Conservation (phyloP, 2,888 invertebrate species). For the Alviniconcha strummeri region DNA sequence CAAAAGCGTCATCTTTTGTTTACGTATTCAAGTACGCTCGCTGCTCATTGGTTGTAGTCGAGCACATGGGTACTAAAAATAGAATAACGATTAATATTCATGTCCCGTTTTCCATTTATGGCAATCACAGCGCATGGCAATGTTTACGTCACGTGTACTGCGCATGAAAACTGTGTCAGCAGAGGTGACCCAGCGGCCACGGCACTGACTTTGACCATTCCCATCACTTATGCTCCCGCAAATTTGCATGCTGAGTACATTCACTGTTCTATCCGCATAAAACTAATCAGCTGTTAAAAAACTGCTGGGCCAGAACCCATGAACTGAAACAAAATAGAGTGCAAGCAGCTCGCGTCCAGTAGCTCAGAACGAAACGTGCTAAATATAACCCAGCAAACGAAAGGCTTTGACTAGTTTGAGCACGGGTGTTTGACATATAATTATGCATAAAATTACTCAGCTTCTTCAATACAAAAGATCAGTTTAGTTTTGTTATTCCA, state of each 20-base stretch:
- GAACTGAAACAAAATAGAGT: too few relatives aligned
- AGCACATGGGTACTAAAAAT: conserved; percentile 38
- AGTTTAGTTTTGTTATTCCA: too few relatives aligned
- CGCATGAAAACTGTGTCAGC: conserved; percentile 32
- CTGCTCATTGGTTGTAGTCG: conserved; percentile 41
- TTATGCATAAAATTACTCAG: too few relatives aligned
- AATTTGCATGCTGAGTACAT: background rate
- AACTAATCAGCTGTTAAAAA: too few relatives aligned
- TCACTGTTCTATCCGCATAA: background rate
- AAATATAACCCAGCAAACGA: too few relatives aligned
- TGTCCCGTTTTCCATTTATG: conserved; percentile 43
- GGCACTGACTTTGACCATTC: conserved; percentile 28
- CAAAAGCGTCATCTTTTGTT: conserved; percentile 49
- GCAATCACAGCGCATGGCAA: conserved; percentile 35
- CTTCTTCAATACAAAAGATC: too few relatives aligned
- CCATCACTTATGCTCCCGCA: conserved; percentile 30
- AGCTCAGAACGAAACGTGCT: too few relatives aligned
- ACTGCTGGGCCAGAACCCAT: too few relatives aligned
- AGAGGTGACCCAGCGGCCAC: conserved; percentile 13
- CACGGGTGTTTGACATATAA: too few relatives aligned
- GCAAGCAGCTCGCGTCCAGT: too few relatives aligned
- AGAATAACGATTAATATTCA: conserved; percentile 59
- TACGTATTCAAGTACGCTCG: conserved; percentile 36
- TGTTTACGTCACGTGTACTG: conserved; percentile 46
- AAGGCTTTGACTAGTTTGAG: too few relatives aligned